Conservation (phyloP, 2,797 vertebrate genomes). For the Gadopsis marmoratus region DNA sequence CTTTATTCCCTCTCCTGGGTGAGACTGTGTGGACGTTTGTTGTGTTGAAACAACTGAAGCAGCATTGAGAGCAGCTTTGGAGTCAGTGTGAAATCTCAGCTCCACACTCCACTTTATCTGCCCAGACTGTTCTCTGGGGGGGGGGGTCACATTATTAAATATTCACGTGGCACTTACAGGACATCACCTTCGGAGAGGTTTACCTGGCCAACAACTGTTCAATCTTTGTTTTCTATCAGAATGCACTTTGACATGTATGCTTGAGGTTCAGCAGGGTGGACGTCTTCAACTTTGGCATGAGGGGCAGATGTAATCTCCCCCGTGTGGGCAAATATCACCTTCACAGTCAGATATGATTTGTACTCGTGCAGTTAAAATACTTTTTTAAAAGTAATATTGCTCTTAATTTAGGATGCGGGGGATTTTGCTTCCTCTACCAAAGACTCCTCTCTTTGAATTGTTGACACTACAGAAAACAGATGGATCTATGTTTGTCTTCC, state of each 20-base stretch:
- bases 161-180: constrained; percentile 70
- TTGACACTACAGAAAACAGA: constrained; percentile 35
- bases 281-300: constrained; percentile 36
- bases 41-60: constrained; percentile 50
- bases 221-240: constrained; percentile 63
- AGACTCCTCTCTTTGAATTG: constrained; percentile 24
- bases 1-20: constrained; percentile 30
- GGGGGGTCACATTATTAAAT: constrained; percentile 60
- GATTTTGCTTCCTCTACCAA: constrained; percentile 1
- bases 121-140: constrained; percentile 54
- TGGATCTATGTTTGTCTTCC: constrained; percentile 57
- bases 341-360: neutral
- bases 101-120: constrained; percentile 61
- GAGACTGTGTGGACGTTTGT: constrained; percentile 48
- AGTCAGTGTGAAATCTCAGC: constrained; percentile 63
- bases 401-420: neutral
- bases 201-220: constrained; percentile 71
- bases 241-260: constrained; percentile 51
- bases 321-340: constrained; percentile 1
- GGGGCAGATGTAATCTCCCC: constrained; percentile 29
- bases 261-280: constrained; percentile 42
- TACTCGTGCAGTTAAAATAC: neutral
- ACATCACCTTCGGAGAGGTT: constrained; percentile 62
- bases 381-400: neutral
- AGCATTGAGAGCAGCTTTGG: constrained; percentile 55